These are phyloP conservation scores for Liopterus haemorrhoidalis DNA, from an alignment of 2,888 invertebrate species.

Conservation along the genomic window DNA sequence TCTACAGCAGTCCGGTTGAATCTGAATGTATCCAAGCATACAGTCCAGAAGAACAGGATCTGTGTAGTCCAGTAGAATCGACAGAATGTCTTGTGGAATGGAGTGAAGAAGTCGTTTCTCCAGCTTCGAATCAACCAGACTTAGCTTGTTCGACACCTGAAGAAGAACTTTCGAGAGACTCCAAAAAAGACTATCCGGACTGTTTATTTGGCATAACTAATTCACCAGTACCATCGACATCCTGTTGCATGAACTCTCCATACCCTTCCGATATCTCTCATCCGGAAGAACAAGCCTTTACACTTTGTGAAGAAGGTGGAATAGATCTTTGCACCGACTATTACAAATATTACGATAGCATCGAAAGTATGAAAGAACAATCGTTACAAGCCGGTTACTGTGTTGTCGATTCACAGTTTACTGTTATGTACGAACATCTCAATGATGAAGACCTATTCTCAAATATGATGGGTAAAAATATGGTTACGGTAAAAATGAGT, in stretches of 20 bases:
- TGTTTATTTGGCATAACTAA: constrained; percentile 16
- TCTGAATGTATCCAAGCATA: too few relatives aligned
- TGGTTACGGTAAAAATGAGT: constrained; percentile 17
- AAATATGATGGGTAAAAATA: constrained; percentile 13
- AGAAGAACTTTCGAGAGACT: constrained; percentile 13
- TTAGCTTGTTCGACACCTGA: constrained; percentile 2
- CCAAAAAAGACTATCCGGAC: constrained; percentile 19
- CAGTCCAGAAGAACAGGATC: too few relatives aligned
- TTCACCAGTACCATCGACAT: constrained; percentile 13
- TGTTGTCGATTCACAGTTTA: constrained; percentile 13
- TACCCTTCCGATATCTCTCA: constrained; percentile 19
- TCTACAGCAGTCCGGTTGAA: too few relatives aligned
- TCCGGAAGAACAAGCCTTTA: constrained; percentile 16
- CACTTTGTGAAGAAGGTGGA: constrained; percentile 17
- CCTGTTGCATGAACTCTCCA: constrained; percentile 15
- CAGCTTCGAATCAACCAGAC: constrained; percentile 6
- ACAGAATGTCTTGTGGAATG: too few relatives aligned
- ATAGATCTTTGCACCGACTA: constrained; percentile 17
- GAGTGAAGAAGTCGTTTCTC: constrained; percentile 13
- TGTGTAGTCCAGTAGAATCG: too few relatives aligned
- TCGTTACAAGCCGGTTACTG: constrained; percentile 17
- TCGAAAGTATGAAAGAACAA: constrained; percentile 19
- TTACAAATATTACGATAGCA: constrained; percentile 15
- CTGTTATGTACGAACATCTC: constrained; percentile 13
- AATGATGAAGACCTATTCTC: constrained; percentile 13